Evolutionary conservation across 2,888 invertebrate genomes (phyloP).

Genomic region (Dryadula phaetusa): DNA sequence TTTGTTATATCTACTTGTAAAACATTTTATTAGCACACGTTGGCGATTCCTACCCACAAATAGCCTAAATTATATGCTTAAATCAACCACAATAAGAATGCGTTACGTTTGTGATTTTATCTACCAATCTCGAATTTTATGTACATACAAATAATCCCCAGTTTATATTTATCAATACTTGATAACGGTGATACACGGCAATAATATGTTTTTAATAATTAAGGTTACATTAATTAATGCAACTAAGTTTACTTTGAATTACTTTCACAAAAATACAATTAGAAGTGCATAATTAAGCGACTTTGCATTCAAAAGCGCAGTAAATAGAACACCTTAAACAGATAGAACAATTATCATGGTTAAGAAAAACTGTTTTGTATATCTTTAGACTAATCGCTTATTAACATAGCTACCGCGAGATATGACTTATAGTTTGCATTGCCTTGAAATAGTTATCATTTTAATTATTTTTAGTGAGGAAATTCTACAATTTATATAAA

Average conservation of each 20-base stretch:
- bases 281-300: slow-evolving; percentile 35
- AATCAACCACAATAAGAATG: not conserved
- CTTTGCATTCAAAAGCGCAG: slow-evolving; percentile 45
- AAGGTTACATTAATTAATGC: not conserved
- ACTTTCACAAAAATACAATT: too few species aligned
- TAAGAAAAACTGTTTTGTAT: slow-evolving; percentile 49
- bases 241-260: too few species aligned
- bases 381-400: slow-evolving; percentile 32
- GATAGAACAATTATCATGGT: slow-evolving; percentile 49
- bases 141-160: not conserved
- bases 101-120: not conserved
- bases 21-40: not conserved
- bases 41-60: not conserved
- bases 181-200: not conserved
- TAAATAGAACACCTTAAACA: slow-evolving; percentile 45
- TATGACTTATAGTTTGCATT: not conserved
- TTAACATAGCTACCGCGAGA: slow-evolving; percentile 18
- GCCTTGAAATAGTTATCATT: not conserved
- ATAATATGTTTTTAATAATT: not conserved
- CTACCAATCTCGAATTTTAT: not conserved
- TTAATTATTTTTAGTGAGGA: too few species aligned
- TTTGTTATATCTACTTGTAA: slow-evolving; percentile 4
- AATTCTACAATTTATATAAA: not conserved
- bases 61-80: not conserved
- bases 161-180: not conserved